Conservation (phyloP, 1,140 invertebrate species). For the Ceratosolen fusciceps region DNA sequence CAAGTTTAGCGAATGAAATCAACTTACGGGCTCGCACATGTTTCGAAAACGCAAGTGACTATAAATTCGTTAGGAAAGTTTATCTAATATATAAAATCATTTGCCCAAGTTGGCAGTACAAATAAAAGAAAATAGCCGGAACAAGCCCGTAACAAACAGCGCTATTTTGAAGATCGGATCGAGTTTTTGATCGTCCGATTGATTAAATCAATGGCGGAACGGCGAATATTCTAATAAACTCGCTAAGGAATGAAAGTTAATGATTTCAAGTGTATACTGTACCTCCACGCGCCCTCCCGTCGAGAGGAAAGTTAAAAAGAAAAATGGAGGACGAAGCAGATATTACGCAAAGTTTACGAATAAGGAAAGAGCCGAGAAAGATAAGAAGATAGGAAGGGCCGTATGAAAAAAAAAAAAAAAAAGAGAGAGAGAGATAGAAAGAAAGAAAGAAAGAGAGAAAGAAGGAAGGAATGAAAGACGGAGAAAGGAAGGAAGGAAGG, state of each 20-base stretch:
- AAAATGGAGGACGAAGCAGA: background rate
- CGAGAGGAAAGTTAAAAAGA: background rate
- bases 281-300: background rate
- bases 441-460: too few species aligned
- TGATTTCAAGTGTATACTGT: background rate
- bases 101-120: background rate
- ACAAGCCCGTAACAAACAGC: background rate
- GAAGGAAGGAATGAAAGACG: too few species aligned
- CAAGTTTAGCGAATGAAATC: background rate
- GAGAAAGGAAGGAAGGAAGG: background rate
- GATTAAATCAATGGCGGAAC: background rate
- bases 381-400: background rate
- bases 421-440: too few species aligned
- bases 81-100: background rate
- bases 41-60: background rate
- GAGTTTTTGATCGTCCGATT: background rate
- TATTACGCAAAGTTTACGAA: slow-evolving; percentile 8
- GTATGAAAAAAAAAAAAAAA: background rate
- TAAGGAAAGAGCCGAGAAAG: background rate
- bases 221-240: background rate
- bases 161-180: background rate
- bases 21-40: background rate
- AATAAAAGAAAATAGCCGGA: background rate
- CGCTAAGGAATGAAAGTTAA: background rate
- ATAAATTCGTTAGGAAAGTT: background rate